Conservation (phyloP, 2,797 vertebrate species). For the Chaenodraco wilsoni region DNA sequence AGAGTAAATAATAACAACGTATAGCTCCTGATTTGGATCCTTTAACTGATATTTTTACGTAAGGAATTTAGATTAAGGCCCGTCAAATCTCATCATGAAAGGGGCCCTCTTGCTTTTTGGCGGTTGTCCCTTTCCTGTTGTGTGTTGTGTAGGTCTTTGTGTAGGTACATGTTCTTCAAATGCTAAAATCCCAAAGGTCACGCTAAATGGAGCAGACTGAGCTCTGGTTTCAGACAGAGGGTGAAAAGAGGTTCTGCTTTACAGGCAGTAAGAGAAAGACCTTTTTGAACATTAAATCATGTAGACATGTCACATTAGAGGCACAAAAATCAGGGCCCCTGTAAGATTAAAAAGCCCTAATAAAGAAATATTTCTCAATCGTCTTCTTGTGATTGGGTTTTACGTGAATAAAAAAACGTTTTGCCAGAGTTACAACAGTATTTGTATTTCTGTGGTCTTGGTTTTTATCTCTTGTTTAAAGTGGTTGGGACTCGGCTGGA, state of each 20-base stretch:
- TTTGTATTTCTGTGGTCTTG: neutral
- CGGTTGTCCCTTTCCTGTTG: no score
- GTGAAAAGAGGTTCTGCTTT: no score
- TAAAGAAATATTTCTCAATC: neutral
- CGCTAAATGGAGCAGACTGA: no score
- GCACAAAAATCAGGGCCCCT: no score
- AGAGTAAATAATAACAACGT: slow-evolving; percentile 48
- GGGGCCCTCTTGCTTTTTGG: no score
- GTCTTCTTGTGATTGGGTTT: neutral
- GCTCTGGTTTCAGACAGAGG: no score
- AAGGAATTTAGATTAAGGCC: neutral
- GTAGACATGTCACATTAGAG: no score
- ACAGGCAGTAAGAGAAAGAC: no score
- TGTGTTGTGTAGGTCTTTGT: no score
- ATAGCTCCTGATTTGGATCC: neutral
- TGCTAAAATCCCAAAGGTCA: no score
- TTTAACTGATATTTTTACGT: neutral
- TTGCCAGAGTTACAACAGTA: neutral
- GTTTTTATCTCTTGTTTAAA: neutral
- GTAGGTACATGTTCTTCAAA: no score
- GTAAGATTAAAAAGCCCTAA: neutral
- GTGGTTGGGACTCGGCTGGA: neutral
- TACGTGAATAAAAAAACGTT: neutral
- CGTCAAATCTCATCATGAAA: neutral
- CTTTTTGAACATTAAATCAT: no score